phyloP scores from a whole-genome alignment of 2,888 invertebrate species.

The Sipha maydis region DNA sequence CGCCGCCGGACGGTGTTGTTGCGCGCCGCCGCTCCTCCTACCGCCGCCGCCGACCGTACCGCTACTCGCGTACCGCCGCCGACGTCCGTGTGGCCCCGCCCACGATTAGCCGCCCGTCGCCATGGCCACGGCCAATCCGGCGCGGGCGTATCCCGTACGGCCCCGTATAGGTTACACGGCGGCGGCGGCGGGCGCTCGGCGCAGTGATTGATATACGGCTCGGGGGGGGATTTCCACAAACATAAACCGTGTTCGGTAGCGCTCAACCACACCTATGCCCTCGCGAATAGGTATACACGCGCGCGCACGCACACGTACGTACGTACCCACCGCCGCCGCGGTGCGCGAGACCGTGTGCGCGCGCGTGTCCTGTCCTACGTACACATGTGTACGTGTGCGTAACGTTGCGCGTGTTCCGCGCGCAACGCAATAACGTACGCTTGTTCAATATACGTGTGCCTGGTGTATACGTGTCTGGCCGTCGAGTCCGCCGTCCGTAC shows the following conservation, averaged over 20 bases:
- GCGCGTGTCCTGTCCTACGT: too few species aligned
- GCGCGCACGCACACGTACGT: too few species aligned
- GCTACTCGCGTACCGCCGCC: background rate
- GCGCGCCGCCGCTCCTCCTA: background rate
- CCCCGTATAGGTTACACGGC: constrained; percentile 56
- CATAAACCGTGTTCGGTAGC: constrained; percentile 59
- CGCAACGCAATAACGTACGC: too few species aligned
- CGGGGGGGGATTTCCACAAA: constrained; percentile 60
- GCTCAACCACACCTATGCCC: constrained; percentile 46
- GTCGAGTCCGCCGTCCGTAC: too few species aligned
- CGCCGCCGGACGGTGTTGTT: background rate
- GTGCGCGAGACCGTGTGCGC: too few species aligned
- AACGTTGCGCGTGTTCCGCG: too few species aligned
- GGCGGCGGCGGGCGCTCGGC: constrained; percentile 15
- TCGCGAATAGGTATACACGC: too few species aligned
- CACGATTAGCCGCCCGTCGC: constrained; percentile 68
- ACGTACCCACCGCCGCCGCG: too few species aligned
- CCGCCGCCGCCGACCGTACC: constrained; percentile 10
- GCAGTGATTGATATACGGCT: constrained; percentile 58
- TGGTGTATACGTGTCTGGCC: too few species aligned
- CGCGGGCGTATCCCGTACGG: constrained; percentile 64
- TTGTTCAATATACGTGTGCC: too few species aligned
- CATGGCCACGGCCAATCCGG: constrained; percentile 68
- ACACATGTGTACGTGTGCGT: too few species aligned
- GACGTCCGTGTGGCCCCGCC: constrained; percentile 60